These are phyloP conservation scores for Passer domesticus DNA, from an alignment of 2,113 vertebrate genomes.

Conservation along the genomic window DNA sequence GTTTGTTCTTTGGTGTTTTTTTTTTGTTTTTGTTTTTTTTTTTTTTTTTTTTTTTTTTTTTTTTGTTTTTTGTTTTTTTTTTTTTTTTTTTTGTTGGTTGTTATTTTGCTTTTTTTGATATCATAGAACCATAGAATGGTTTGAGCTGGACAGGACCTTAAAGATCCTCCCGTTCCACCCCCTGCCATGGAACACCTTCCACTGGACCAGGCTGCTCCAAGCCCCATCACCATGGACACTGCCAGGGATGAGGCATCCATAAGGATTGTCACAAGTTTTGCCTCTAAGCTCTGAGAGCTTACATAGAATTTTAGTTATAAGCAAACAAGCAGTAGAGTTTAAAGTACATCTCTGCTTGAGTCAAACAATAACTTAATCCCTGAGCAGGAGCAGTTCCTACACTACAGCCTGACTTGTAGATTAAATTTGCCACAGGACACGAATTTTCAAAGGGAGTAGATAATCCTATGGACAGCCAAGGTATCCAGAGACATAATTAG, in stretches of 20 bases:
- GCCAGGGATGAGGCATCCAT: background rate
- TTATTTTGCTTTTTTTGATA: background rate
- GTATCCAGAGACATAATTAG: background rate
- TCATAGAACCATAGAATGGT: background rate
- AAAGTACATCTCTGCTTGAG: background rate
- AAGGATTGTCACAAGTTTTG: background rate
- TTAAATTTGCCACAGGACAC: background rate
- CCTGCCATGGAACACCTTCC: background rate
- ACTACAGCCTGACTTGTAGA: background rate
- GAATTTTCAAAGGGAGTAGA: background rate
- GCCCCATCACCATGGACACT: rapidly evolving
- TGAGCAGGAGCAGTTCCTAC: background rate
- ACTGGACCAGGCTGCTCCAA: background rate
- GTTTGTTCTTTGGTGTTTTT: background rate
- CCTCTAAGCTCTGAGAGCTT: background rate
- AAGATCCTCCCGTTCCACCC: rapidly evolving
- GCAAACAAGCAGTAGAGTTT: background rate
- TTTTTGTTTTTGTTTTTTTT: too few relatives aligned
- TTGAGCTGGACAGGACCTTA: background rate
- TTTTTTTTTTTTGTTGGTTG: background rate
- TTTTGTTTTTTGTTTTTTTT: too few relatives aligned
- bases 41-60: too few relatives aligned
- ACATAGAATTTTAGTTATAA: background rate
- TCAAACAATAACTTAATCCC: background rate
- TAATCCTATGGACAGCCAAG: background rate